A percentile compares a stretch with the other conserved stretches of the same genome.
Conservation (phyloP, 2,797 vertebrate species). For the Coranthus polyacanthus region DNA sequence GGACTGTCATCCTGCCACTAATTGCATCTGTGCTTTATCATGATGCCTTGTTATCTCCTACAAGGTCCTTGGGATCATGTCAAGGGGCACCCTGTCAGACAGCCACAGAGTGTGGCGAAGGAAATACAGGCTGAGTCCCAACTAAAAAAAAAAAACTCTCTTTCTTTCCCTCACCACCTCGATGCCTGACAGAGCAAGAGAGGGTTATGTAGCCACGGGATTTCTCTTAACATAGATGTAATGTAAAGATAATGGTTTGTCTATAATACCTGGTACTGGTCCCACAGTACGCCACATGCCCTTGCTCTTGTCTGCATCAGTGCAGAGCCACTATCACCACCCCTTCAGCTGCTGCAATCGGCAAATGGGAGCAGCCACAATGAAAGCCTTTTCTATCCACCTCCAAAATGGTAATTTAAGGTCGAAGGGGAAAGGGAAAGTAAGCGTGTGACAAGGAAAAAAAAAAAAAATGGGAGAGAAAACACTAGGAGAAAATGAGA, state of each 20-base stretch:
- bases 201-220: slow-evolving; percentile 11
- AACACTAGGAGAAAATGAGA: slow-evolving; percentile 36
- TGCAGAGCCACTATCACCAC: slow-evolving; percentile 68
- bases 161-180: background rate
- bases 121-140: slow-evolving; percentile 30
- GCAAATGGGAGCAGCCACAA: slow-evolving; percentile 67
- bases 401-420: slow-evolving; percentile 49
- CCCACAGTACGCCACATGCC: slow-evolving; percentile 39
- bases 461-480: slow-evolving; percentile 12
- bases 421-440: slow-evolving; percentile 54
- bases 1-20: slow-evolving; percentile 63
- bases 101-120: slow-evolving; percentile 44
- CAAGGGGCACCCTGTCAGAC: slow-evolving; percentile 64
- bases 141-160: background rate
- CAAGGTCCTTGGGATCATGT: slow-evolving; percentile 66
- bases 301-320: slow-evolving; percentile 47
- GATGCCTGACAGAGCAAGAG: background rate
- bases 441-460: slow-evolving; percentile 19
- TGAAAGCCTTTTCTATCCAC: slow-evolving; percentile 66
- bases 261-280: slow-evolving; percentile 49
- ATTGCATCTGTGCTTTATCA: slow-evolving; percentile 78
- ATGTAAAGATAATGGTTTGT: slow-evolving; percentile 61
- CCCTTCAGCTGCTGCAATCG: slow-evolving; percentile 74
- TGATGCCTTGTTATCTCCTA: slow-evolving; percentile 73
- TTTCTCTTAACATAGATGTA: slow-evolving; percentile 55